Evolutionary conservation across 2,113 vertebrate genomes (phyloP), one percentile per base, ranked within the genome.

Genomic region (Sisor rabdophorus): DNA sequence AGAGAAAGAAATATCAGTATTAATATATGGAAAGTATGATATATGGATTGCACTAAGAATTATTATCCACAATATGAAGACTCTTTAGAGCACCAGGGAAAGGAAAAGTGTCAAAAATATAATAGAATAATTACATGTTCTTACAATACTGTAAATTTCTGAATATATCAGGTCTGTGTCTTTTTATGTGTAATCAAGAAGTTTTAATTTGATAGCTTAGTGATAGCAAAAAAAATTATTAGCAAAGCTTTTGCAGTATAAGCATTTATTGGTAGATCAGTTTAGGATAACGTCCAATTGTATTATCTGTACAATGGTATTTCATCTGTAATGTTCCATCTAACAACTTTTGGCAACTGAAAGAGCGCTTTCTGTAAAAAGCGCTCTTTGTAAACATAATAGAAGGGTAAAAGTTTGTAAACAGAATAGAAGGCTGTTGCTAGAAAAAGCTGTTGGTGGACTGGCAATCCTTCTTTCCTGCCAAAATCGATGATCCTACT

Each of bases 51-150:
- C 15, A 16, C 19, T 47, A 13, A 28, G 24, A 68, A 75, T 81
- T 47, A 72, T 81, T 81, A 79, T 58, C 76, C 63, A 44, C 69
- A 56, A 32, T 63, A 77, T 71, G 58, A 52, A 74, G 30, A 60
- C 53, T 73, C 76, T 58, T 53, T 53, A 65, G 67, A 60, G 76
- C 54, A 52, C 65, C 44, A 11, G 30, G 71, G 72, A 75, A 77
- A 76, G 50, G 52, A 28, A 54, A 22, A 20, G 69, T 81, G 84
- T 87, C 87, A 82, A 79, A 55, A 84, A 85, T 84, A 87, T 83
- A 89, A 89, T 84, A 83, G 80, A 77, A 79, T 85, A 76, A 89
- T 89, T 81, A 85, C 80, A 71, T n/a, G 2, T 84, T 84, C 81
- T 73, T 80, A 28, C 52, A 30, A 30, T 54, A 79, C 3, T 65